Conservation (phyloP, 35 echinoderm and acorn worm genomes). For the Eucidaris tribuloides region DNA sequence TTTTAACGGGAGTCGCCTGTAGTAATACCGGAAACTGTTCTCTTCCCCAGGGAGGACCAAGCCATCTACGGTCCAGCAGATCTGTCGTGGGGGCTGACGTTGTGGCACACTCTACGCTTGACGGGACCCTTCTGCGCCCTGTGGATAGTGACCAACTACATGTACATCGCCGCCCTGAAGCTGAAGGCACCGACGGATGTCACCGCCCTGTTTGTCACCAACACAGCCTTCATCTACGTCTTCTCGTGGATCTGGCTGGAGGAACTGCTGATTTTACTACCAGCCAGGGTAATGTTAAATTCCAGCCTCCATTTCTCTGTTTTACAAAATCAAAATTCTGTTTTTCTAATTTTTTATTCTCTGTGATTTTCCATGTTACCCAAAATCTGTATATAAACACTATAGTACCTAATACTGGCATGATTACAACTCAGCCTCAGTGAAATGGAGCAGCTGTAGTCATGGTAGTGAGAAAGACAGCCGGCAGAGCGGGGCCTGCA, state of each 20-base stretch:
- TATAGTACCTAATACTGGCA: too few relatives aligned
- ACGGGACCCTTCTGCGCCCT: conserved; percentile 63
- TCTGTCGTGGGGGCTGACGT: conserved; percentile 58
- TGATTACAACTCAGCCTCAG: too few relatives aligned
- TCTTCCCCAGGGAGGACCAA: conserved; percentile 90
- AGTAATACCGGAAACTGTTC: too few relatives aligned
- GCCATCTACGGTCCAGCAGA: conserved; percentile 45
- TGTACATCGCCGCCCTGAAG: conserved; percentile 68
- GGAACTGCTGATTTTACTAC: conserved; percentile 64
- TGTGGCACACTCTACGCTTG: conserved; percentile 28
- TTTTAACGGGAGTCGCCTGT: too few relatives aligned
- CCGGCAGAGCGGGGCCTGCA: too few relatives aligned
- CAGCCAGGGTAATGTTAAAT: conserved; percentile 79
- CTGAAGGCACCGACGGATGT: conserved; percentile 64
- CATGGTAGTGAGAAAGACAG: too few relatives aligned
- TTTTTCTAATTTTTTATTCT: too few relatives aligned
- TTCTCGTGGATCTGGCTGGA: conserved; percentile 84
- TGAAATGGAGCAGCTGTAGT: too few relatives aligned
- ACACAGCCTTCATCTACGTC: conserved; percentile 96
- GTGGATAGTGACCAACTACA: conserved; percentile 86
- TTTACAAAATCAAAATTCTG: too few relatives aligned
- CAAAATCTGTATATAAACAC: too few relatives aligned
- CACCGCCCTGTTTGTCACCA: conserved; percentile 74
- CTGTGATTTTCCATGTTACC: too few relatives aligned
- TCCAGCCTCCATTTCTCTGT: too few relatives aligned